A percentile compares a stretch with the other conserved stretches of the same genome.
These are phyloP conservation scores for Protodeltote pygarga DNA, from an alignment of 2,888 invertebrate species.

Conservation along the genomic window DNA sequence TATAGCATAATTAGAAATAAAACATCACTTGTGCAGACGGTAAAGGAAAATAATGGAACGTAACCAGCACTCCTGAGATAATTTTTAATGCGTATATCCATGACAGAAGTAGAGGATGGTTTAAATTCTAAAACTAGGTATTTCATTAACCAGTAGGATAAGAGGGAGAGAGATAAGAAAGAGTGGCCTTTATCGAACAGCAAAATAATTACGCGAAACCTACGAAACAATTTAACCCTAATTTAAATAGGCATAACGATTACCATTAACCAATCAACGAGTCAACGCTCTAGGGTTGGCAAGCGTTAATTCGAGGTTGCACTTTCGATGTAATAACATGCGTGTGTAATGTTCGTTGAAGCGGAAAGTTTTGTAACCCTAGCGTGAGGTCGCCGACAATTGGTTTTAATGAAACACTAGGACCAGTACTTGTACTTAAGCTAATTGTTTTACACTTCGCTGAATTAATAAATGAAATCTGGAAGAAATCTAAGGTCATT, in stretches of 20 bases:
- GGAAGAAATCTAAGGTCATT: slow-evolving; percentile 6
- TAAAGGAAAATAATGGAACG: too few species aligned
- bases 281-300: slow-evolving; percentile 55
- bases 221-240: neutral
- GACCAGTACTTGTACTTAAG: slow-evolving; percentile 13
- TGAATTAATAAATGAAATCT: slow-evolving; percentile 27
- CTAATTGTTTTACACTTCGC: slow-evolving; percentile 30
- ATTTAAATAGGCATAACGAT: slow-evolving; percentile 13
- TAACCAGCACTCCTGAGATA: too few species aligned
- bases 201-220: too few species aligned
- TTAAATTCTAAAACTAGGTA: too few species aligned
- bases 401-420: slow-evolving; percentile 34
- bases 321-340: slow-evolving; percentile 71
- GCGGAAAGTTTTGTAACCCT: slow-evolving; percentile 70
- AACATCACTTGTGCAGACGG: too few species aligned
- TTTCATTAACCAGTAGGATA: too few species aligned
- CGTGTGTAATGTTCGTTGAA: slow-evolving; percentile 53
- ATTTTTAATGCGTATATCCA: too few species aligned
- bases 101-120: too few species aligned
- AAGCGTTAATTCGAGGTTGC: slow-evolving; percentile 58
- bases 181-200: too few species aligned
- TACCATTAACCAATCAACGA: slow-evolving; percentile 30
- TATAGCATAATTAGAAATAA: too few species aligned
- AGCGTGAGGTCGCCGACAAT: slow-evolving; percentile 54
- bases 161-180: too few species aligned